Evolutionary conservation across 2,113 vertebrate species (phyloP).

Genomic region (Sylvia atricapilla): DNA sequence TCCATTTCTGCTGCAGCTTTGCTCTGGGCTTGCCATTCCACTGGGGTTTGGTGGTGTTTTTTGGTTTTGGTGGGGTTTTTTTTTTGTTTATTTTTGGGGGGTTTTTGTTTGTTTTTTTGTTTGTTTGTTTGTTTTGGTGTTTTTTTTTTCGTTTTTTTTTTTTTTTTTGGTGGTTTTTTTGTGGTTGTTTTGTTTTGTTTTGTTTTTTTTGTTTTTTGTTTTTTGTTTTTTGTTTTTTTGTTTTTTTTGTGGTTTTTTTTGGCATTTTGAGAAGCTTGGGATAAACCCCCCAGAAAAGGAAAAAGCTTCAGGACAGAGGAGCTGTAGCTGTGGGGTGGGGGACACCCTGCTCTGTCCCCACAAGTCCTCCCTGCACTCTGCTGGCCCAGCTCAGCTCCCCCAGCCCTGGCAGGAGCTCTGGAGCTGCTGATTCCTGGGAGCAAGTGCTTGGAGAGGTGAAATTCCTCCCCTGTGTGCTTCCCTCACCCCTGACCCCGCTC

Average conservation of each 20-base stretch:
- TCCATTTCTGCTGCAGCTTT: neutral
- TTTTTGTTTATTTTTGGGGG: no score
- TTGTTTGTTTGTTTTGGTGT: no score
- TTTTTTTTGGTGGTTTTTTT: no score
- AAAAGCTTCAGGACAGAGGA: neutral
- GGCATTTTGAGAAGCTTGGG: neutral
- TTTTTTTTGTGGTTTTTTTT: neutral
- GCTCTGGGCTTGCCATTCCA: neutral
- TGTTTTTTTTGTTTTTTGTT: no score
- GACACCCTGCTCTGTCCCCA: neutral
- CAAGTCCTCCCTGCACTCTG: fast-evolving
- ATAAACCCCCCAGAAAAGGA: neutral
- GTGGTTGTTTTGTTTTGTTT: no score
- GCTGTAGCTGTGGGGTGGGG: neutral
- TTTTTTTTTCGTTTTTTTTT: no score
- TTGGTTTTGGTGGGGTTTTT: no score
- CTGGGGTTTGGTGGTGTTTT: no score
- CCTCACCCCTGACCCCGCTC: conserved; percentile 55
- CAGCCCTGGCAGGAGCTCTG: neutral
- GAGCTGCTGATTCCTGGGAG: neutral
- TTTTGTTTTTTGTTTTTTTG: neutral
- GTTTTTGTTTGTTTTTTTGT: no score
- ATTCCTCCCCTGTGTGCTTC: conserved; percentile 12
- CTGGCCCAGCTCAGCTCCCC: neutral
- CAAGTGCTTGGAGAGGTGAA: neutral